Conservation (phyloP, 1,140 invertebrate genomes). For the Ephestia elutella region DNA sequence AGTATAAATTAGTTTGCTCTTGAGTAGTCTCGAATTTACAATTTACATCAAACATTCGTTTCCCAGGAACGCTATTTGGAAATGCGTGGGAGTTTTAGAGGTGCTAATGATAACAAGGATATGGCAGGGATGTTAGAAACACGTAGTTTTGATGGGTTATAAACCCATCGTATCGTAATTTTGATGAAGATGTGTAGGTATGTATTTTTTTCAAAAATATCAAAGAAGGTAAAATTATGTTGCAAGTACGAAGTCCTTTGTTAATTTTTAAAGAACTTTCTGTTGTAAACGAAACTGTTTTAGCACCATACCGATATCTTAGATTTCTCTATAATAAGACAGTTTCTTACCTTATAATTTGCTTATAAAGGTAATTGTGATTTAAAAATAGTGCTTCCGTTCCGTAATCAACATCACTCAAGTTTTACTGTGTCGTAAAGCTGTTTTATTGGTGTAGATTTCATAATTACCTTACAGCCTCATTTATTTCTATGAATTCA, state of each 20-base stretch:
- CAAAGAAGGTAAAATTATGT: too few species aligned
- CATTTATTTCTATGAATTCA: too few species aligned
- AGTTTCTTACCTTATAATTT: too few species aligned
- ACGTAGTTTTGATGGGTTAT: not conserved
- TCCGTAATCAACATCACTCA: slow-evolving; percentile 8
- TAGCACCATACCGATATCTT: too few species aligned
- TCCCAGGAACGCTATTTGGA: slow-evolving; percentile 51
- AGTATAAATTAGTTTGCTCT: slow-evolving; percentile 12
- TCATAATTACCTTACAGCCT: too few species aligned
- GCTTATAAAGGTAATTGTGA: not conserved
- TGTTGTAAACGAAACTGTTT: too few species aligned
- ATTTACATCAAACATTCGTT: slow-evolving; percentile 38
- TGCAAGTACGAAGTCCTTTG: too few species aligned
- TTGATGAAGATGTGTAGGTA: too few species aligned
- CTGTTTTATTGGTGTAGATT: not conserved
- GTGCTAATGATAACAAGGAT: slow-evolving; percentile 60
- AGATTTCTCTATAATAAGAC: too few species aligned
- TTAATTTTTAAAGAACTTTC: too few species aligned
- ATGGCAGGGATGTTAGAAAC: slow-evolving; percentile 1
- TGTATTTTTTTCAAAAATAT: too few species aligned
- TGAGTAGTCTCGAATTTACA: not conserved
- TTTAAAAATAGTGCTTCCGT: slow-evolving; percentile 8
- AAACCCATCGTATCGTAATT: too few species aligned
- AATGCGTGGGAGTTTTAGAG: slow-evolving; percentile 50
- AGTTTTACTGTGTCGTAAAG: slow-evolving; percentile 8